Evolutionary conservation across 2,797 vertebrate species (phyloP), one percentile per base, ranked within the genome.

Genomic region (Scolopax rusticola): DNA sequence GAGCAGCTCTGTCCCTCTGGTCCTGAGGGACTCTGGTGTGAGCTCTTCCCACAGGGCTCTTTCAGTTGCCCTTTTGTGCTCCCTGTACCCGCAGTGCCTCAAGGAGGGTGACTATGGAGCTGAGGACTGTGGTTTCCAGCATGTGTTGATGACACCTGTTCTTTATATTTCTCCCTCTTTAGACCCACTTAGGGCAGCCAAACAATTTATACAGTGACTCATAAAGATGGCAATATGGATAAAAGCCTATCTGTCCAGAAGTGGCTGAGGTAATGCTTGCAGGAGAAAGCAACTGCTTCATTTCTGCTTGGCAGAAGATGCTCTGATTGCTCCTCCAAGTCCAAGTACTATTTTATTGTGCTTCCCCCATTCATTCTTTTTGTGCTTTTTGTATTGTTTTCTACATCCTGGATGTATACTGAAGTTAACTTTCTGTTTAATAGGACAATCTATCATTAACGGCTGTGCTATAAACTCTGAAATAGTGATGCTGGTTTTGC

Each of bases 201-300:
- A 95, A 79, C 67, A 56, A 48, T 92, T 93, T 77, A 45, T 67
- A 56, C 2, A 3, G 56, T 93, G 93, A 95, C 75, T 96, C 93
- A 90, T 60, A 60, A 82, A 95, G 96, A 95, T 67, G 53, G 57
- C 95, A 84, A 78, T 91, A 65, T 0, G 19, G 82, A 93, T 81
- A 95, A 96, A 89, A 95, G 68, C 65, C 76, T 69, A 59, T 94
- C 85, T 93, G 84, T 76, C 87, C 91, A 86, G 70, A 89, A 95
- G 54, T 53, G 63, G 67, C 83, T 96, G 91, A 95, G 80, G 80
- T 93, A 95, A 95, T 92, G 93, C 83, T 94, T 88, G 63, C 57
- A 75, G 80, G 59, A 90, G 74, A 85, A 88, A 90, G 77, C 67
- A 88, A 63, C 65, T 73, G 36, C 84, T 96, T 93, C 54, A 48